Percentiles rank a stretch among this genome's conserved stretches.
Evolutionary conservation across 2,797 vertebrate species (phyloP).

Genomic region (Lacerta bilineata): DNA sequence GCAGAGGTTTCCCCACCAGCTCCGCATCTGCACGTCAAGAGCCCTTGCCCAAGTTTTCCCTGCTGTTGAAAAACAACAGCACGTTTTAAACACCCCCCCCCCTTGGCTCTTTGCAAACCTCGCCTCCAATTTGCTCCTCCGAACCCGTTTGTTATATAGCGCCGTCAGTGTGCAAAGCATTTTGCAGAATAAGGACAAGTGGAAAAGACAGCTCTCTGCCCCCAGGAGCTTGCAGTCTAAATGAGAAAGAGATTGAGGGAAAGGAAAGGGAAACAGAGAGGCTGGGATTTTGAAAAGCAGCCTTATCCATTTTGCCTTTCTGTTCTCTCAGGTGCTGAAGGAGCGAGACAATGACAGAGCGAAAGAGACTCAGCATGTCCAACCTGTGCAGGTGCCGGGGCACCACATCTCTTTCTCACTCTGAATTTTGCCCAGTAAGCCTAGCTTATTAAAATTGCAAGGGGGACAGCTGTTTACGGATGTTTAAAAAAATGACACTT

Average conservation of each 20-base stretch:
- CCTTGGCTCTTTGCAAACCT: not conserved
- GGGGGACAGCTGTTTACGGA: not conserved
- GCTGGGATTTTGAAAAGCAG: not conserved
- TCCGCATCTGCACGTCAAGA: accelerated
- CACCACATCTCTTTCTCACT: too few relatives aligned
- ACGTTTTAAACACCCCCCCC: not conserved
- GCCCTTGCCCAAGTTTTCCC: too few relatives aligned
- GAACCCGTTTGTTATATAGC: not conserved
- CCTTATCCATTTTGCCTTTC: not conserved
- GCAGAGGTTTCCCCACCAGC: too few relatives aligned
- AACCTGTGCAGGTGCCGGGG: not conserved
- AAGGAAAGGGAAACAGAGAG: too few relatives aligned
- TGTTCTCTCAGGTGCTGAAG: not conserved
- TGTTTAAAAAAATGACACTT: not conserved
- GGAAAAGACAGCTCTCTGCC: not conserved
- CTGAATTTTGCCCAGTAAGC: not conserved
- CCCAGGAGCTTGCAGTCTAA: not conserved
- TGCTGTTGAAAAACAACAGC: too few relatives aligned
- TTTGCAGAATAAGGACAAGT: not conserved
- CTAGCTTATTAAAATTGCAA: slow-evolving; percentile 9
- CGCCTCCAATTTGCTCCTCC: not conserved
- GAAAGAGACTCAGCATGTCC: not conserved
- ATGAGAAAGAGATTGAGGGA: too few relatives aligned
- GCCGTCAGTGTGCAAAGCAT: not conserved
- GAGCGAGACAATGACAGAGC: not conserved